Conservation (phyloP, 2,888 invertebrate genomes). For the Criorhina ranunculi region DNA sequence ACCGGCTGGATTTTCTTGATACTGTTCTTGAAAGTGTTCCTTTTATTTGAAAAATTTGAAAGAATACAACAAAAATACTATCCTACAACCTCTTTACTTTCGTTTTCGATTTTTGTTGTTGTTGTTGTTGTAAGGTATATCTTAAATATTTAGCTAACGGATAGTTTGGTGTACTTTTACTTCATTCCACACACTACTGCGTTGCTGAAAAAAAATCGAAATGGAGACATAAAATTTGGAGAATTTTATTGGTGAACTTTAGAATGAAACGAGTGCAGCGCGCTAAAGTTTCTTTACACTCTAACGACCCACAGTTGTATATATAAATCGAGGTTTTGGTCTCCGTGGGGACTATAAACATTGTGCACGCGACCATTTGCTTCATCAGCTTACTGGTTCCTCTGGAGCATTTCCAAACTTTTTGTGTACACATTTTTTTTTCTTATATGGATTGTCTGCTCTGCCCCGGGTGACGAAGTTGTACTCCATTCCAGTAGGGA, state of each 20-base stretch:
- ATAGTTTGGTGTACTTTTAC: neutral
- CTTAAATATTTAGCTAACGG: slow-evolving; percentile 10
- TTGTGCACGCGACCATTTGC: slow-evolving; percentile 65
- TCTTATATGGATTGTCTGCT: too few relatives aligned
- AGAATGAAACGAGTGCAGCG: slow-evolving; percentile 64
- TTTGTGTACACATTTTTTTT: slow-evolving; percentile 21
- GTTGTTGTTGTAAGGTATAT: neutral
- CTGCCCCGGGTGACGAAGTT: neutral
- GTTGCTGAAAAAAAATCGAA: slow-evolving; percentile 9
- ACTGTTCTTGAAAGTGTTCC: too few relatives aligned
- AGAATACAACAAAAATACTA: too few relatives aligned
- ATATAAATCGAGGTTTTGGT: slow-evolving; percentile 57
- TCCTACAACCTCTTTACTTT: too few relatives aligned
- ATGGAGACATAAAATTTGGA: slow-evolving; percentile 49
- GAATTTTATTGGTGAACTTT: slow-evolving; percentile 68
- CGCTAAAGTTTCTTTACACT: slow-evolving; percentile 44
- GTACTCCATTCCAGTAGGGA: slow-evolving; percentile 7
- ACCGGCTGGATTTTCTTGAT: too few relatives aligned
- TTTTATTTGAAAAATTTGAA: too few relatives aligned
- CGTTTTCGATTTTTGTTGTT: neutral
- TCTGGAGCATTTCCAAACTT: slow-evolving; percentile 43
- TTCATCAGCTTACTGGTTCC: slow-evolving; percentile 41
- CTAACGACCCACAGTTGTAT: slow-evolving; percentile 47
- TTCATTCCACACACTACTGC: neutral
- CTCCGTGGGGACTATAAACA: slow-evolving; percentile 55